Conservation (phyloP, 2,797 vertebrate genomes). For the Phrynocephalus vlangalii region DNA sequence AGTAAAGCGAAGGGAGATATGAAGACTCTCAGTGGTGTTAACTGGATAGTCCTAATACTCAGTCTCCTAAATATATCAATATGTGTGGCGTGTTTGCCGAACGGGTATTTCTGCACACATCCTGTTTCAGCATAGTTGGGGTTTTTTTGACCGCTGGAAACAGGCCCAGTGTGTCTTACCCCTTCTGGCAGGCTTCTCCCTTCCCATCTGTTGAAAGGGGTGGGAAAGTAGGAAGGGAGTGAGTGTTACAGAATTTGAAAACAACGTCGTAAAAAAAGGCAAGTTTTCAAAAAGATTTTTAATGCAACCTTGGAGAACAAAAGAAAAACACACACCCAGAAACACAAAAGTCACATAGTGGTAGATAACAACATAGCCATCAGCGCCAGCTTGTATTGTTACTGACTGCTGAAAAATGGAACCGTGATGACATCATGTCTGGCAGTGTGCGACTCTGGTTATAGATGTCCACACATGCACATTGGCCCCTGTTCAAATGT, state of each 20-base stretch:
- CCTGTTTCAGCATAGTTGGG: not conserved
- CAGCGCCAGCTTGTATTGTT: constrained; percentile 20
- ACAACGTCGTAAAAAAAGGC: not conserved
- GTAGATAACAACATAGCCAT: constrained; percentile 42
- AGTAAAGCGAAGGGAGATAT: constrained; percentile 2
- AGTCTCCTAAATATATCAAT: constrained; percentile 19
- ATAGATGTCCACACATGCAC: not conserved
- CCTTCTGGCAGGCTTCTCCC: constrained; percentile 21
- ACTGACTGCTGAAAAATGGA: constrained; percentile 5
- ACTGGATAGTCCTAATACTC: constrained; percentile 7
- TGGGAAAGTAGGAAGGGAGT: not conserved
- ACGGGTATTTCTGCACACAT: constrained; percentile 23
- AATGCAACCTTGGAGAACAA: constrained; percentile 35
- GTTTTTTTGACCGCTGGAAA: constrained; percentile 28
- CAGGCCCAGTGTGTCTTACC: not conserved
- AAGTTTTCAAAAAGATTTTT: not conserved
- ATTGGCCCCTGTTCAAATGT: not conserved
- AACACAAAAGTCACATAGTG: constrained; percentile 27
- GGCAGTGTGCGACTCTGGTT: no score
- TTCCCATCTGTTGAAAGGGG: not conserved
- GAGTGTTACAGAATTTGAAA: constrained; percentile 9
- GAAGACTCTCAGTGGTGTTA: constrained; percentile 10
- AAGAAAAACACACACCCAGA: not conserved
- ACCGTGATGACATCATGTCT: accelerated
- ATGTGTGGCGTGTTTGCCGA: constrained; percentile 26